Base-by-base conservation (phyloP, 2,797 vertebrate genomes). In the Loriculus beryllinus region DNA sequence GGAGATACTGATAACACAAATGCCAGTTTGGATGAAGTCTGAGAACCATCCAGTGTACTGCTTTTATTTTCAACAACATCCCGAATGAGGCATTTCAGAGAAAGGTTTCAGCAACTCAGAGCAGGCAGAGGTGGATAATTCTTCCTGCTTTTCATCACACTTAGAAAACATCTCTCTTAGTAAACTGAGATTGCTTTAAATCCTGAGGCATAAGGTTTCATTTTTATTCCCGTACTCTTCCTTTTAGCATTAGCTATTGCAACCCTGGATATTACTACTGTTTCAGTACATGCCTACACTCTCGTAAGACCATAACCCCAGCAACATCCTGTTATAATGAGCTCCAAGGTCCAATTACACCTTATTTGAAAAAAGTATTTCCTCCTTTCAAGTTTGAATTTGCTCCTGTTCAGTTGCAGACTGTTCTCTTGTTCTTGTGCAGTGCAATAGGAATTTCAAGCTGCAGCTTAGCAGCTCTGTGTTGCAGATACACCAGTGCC, bases 311-410 rank as follows among this genome's bases (percentile, higher is more conserved):
- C 82, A 60, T 39, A 95, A 90, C 81, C 82, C 62, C 48, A 48
- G 80, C 85, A 82, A 81, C 82, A 92, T 96, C 93, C 94, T 96
- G 92, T 60, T 33, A 35, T 95, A 96, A 94, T 95, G 93, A 95
- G 88, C 82, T 84, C 77, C 67, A 70, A 92, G 88, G 88, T 94
- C 77, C 86, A 90, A 88, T 95, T 96, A 93, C 59, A 76, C 26
- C 51, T 47, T 88, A 29, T 86, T 86, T 82, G 65, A 75, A 81
- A 77, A 35, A 83, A 64, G 37, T 59, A 51, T 92, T 91, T 93
- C 85, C 72, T 86, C 54, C 82, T 91, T 92, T 94, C 67, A 90
- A 31, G 74, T 79, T 12, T 81, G 77, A 78, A 33, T 95, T 92
- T 94, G 69, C 51, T 69, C 59, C 70, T 74, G 35, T 76, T 91